A percentile compares a stretch with the other conserved stretches of the same genome.
Evolutionary conservation across 2,888 invertebrate genomes (phyloP).

Genomic region (Amphiduros pacificus): DNA sequence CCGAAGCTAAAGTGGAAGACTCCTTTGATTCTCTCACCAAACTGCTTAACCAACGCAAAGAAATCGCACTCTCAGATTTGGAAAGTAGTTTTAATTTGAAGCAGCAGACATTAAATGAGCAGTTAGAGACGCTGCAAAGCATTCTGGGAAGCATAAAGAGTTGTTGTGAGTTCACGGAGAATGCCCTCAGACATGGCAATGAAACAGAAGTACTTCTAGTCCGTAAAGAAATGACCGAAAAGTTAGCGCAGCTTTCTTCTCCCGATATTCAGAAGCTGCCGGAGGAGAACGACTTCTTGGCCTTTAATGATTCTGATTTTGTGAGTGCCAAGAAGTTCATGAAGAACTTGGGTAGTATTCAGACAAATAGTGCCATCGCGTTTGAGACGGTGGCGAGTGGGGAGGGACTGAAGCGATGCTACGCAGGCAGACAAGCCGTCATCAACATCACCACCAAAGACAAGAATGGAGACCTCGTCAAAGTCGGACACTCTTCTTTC

Average conservation of each 20-base stretch:
- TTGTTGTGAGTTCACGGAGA: slow-evolving; percentile 62
- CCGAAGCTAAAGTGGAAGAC: slow-evolving; percentile 48
- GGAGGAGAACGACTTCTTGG: slow-evolving; percentile 56
- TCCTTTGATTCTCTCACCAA: slow-evolving; percentile 54
- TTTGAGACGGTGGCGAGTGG: slow-evolving; percentile 59
- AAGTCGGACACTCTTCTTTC: slow-evolving; percentile 49
- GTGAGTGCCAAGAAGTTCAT: slow-evolving; percentile 45
- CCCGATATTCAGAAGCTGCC: slow-evolving; percentile 46
- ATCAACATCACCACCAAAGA: slow-evolving; percentile 59
- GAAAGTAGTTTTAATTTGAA: slow-evolving; percentile 51
- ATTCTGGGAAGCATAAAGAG: slow-evolving; percentile 58
- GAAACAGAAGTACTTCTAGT: slow-evolving; percentile 62
- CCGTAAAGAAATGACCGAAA: slow-evolving; percentile 62
- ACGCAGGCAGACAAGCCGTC: slow-evolving; percentile 49
- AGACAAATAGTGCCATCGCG: slow-evolving; percentile 58
- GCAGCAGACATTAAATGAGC: slow-evolving; percentile 50
- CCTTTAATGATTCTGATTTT: slow-evolving; percentile 53
- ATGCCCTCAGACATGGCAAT: slow-evolving; percentile 60
- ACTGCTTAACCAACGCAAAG: slow-evolving; percentile 52
- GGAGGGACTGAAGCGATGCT: slow-evolving; percentile 57
- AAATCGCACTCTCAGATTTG: slow-evolving; percentile 51
- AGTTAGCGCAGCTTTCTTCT: slow-evolving; percentile 55
- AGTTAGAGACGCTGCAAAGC: slow-evolving; percentile 56
- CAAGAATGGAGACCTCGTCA: slow-evolving; percentile 54
- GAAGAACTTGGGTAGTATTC: slow-evolving; percentile 51